phyloP scores from a whole-genome alignment of 2,888 invertebrate genomes.

The Nomada hirtipes region DNA sequence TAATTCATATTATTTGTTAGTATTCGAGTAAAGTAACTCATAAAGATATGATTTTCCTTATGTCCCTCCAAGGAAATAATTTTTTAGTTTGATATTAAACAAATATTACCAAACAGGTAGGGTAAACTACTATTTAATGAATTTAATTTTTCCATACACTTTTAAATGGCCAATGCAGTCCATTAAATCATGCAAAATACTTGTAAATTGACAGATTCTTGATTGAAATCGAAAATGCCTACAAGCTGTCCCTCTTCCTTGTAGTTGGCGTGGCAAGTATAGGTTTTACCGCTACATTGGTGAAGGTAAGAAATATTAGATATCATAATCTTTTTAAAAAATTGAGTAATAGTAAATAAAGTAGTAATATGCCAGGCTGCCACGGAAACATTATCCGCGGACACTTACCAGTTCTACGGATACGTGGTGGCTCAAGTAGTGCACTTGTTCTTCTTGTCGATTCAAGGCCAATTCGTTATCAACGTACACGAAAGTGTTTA shows the following conservation, averaged over 20 bases:
- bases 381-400: background rate
- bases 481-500: background rate
- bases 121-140: no score
- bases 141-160: no score
- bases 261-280: slow-evolving; percentile 3
- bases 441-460: slow-evolving; percentile 13
- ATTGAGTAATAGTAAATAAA: background rate
- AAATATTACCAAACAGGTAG: no score
- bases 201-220: background rate
- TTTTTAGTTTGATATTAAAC: no score
- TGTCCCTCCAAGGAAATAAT: no score
- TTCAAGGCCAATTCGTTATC: slow-evolving; percentile 24
- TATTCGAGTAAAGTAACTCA: no score
- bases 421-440: background rate
- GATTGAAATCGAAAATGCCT: background rate
- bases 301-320: background rate
- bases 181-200: no score
- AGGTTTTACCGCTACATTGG: background rate
- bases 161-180: no score
- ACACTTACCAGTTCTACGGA: background rate
- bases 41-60: no score
- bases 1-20: no score
- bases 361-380: background rate
- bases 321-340: background rate
- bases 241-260: background rate